Base-by-base conservation (phyloP, 1,140 invertebrate species). In the Hypsibius dujardini region DNA sequence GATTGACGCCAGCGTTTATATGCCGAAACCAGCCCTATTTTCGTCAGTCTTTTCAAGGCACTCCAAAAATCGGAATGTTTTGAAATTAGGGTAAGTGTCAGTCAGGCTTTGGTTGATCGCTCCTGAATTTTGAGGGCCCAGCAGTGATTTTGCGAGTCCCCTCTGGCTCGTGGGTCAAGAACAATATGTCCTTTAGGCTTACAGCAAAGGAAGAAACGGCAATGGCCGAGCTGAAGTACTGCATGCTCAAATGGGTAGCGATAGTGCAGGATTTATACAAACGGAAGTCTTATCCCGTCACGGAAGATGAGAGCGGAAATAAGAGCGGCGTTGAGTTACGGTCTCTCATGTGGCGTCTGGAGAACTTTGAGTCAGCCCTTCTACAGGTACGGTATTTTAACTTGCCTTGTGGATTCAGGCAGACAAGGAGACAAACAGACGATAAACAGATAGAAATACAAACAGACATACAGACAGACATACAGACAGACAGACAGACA, bases 361-460 rank as follows among this genome's bases (percentile, higher is more conserved):
- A 67, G 45, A 67, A 67, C 62, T 67, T 67, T 42, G 62, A 67
- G 42, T 67, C 62, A 7, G 62, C 62, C 12, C 42, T 67, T 15
- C 12, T 67, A 7, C 62, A 67, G 62, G 62, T 67, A 67, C 42
- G 7, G 50, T n/a, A 56, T 56, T 56, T n/a, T 12, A n/a, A n/a
- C 50, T 56, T 12, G 7, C 50, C n/a, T 56, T 56, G 7, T n/a
- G 50, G n/a, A 56, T 28, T 28, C 28, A 28, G 28, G 28, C 28
- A 28, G 28, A 28, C 28, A 28, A 28, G 28, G 28, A 28, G 28
- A 28, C 28, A 28, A 28, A 28, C 28, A 28, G 28, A 28, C 28
- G 28, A 28, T 28, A 28, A 28, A 28, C 28, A 28, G 28, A 28
- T 28, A 28, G 28, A 28, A 28, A 28, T 28, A 28, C 28, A 28